Evolutionary conservation across 2,888 invertebrate genomes (phyloP).

Genomic region (Orchesellides sinensis): DNA sequence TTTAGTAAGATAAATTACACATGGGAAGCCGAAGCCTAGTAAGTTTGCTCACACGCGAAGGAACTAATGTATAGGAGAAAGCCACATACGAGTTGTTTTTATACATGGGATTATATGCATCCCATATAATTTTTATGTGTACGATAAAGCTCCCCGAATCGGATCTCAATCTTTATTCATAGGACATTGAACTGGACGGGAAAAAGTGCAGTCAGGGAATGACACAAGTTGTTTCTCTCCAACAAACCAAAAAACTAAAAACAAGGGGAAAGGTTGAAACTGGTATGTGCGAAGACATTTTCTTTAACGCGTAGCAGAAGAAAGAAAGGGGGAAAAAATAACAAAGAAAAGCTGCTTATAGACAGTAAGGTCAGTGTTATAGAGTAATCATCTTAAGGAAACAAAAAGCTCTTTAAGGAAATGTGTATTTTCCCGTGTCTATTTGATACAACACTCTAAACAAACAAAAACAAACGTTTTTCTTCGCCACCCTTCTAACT

Average conservation of each 20-base stretch:
- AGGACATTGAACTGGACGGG: constrained; percentile 55
- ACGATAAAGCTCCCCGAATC: background rate
- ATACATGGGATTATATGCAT: too few species aligned
- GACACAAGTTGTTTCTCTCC: too few species aligned
- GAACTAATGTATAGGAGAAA: background rate
- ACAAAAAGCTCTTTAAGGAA: background rate
- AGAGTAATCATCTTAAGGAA: too few species aligned
- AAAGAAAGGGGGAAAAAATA: background rate
- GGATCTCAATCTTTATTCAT: constrained; percentile 49
- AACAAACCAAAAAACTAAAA: background rate
- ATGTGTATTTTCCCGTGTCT: background rate
- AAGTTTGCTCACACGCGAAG: background rate
- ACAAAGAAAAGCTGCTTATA: background rate
- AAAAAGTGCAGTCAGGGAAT: too few species aligned
- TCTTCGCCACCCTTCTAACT: too few species aligned
- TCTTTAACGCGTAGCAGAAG: constrained; percentile 6
- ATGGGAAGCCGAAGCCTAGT: background rate
- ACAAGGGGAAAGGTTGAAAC: background rate
- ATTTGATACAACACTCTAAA: background rate
- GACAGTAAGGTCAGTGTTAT: background rate
- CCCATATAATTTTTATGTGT: background rate
- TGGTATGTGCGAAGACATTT: constrained; percentile 8
- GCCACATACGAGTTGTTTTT: background rate
- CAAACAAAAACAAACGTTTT: too few species aligned
- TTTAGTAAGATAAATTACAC: constrained; percentile 43